phyloP scores from a whole-genome alignment of 2,797 vertebrate species.

The Neosalanx taihuensis region DNA sequence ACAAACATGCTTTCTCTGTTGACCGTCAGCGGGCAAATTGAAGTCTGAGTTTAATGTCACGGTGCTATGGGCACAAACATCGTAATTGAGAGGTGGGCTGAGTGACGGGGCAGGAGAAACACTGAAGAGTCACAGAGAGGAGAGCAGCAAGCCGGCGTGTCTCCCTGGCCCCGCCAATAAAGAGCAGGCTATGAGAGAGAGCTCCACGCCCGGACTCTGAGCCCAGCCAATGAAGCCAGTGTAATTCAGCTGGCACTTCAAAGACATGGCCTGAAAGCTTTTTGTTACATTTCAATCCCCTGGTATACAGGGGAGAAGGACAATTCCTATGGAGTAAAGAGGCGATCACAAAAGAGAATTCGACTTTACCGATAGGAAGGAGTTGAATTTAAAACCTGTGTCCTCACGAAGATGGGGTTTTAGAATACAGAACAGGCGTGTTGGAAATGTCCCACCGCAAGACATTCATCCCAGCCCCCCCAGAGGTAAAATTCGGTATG shows the following conservation, averaged over 20 bases:
- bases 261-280: slow-evolving; percentile 67
- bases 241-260: slow-evolving; percentile 65
- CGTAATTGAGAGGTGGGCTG: slow-evolving; percentile 76
- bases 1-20: slow-evolving; percentile 65
- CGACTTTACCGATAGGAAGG: slow-evolving; percentile 53
- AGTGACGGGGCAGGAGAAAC: slow-evolving; percentile 73
- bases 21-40: slow-evolving; percentile 73
- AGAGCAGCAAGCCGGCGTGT: slow-evolving; percentile 55
- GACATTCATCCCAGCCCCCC: neutral
- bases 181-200: slow-evolving; percentile 58
- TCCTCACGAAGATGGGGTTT: slow-evolving; percentile 7
- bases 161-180: slow-evolving; percentile 59
- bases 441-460: neutral
- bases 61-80: slow-evolving; percentile 73
- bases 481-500: neutral
- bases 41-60: slow-evolving; percentile 77
- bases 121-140: slow-evolving; percentile 60
- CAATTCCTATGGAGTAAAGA: slow-evolving; percentile 61
- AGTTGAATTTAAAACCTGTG: slow-evolving; percentile 52
- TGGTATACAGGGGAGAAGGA: slow-evolving; percentile 59
- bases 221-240: slow-evolving; percentile 60
- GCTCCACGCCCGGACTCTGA: slow-evolving; percentile 36
- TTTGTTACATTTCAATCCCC: slow-evolving; percentile 66
- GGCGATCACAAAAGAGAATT: slow-evolving; percentile 51
- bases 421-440: neutral